Evolutionary conservation across 2,888 invertebrate genomes (phyloP), one percentile per base, ranked within the genome.

Genomic region (Apoda limacodes): DNA sequence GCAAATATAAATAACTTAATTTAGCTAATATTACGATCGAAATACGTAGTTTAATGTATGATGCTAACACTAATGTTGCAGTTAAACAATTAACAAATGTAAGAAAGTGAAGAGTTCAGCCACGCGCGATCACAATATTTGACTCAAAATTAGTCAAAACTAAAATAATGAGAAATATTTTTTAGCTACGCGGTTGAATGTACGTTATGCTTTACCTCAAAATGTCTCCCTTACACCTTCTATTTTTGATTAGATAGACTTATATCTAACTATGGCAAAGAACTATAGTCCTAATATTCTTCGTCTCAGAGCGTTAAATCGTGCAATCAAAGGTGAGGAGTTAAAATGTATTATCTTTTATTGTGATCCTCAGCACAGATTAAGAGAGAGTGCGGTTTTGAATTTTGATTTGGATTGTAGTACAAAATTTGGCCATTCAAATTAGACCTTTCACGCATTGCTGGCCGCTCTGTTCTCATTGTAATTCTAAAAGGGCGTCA

Each of bases 311-410:
- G 64, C 50, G 44, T 39, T 58, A 55, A 61, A 50, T 70, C 40
- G 47, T 32, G 22, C 30, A 52, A 37, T 55, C 45, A 43, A 42
- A 35, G 36, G 30, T 39, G 46, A 48, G 51, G 65, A 75, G 69
- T 74, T 76, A 70, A 76, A 80, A 80, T 80, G 75, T 80, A 76
- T 76, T 78, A 78, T 78, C 78, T 80, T 80, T 80, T 80, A 80
- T 80, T 80, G 80, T 80, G 76, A 76, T 75, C 80, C 74, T 74
- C 74, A 76, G 74, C 75, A 70, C 70, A 80, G 80, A 80, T 80
- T 80, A 78, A 78, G 78, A 78, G 76, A 70, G 75, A 60, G 74
- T 71, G 78, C 75, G 78, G 80, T 80, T 80, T 80, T 76, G 80
- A 80, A 80, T 80, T 80, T 74, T 78, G 80, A 80, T 80, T 80